A percentile compares a stretch with the other conserved stretches of the same genome.
phyloP scores from a whole-genome alignment of 2,113 vertebrate genomes.

The Amphiprion ocellaris region DNA sequence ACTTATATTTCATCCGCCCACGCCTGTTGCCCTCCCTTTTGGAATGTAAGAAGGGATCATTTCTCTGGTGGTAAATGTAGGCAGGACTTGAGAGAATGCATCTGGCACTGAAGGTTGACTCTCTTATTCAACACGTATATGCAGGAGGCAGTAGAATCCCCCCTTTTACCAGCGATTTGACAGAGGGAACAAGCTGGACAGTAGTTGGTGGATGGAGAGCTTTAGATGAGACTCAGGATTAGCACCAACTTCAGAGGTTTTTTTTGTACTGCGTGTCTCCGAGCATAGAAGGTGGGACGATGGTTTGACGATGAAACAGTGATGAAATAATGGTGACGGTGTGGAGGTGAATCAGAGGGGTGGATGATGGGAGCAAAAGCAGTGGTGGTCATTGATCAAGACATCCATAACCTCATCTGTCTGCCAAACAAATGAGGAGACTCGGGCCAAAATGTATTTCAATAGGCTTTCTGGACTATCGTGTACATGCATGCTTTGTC shows the following conservation, averaged over 20 bases:
- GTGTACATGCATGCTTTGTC: conserved; percentile 3
- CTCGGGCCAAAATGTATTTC: conserved; percentile 13
- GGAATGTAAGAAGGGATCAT: conserved; percentile 64
- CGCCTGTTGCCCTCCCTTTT: conserved; percentile 55
- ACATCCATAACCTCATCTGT: conserved; percentile 24
- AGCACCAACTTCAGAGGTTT: conserved; percentile 73
- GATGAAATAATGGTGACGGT: conserved; percentile 9
- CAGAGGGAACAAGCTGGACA: conserved; percentile 4
- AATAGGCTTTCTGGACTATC: conserved; percentile 10
- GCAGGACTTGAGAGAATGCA: conserved; percentile 67
- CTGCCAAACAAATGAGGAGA: conserved; percentile 35
- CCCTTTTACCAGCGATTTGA: conserved; percentile 14
- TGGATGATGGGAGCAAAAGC: conserved; percentile 7
- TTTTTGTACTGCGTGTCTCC: conserved; percentile 45
- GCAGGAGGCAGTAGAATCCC: conserved; percentile 50
- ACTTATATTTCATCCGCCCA: conserved; percentile 51
- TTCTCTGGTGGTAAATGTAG: conserved; percentile 51
- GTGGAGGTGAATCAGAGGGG: conserved; percentile 24
- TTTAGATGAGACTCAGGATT: conserved; percentile 47
- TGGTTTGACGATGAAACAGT: conserved; percentile 3
- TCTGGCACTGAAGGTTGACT: conserved; percentile 67
- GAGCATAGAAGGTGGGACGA: conserved; percentile 10
- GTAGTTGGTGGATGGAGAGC: conserved; percentile 48
- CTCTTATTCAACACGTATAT: conserved; percentile 35
- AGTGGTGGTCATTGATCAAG: conserved; percentile 29